These are phyloP conservation scores for Nebria ingens DNA, from an alignment of 1,140 invertebrate species.

Conservation along the genomic window DNA sequence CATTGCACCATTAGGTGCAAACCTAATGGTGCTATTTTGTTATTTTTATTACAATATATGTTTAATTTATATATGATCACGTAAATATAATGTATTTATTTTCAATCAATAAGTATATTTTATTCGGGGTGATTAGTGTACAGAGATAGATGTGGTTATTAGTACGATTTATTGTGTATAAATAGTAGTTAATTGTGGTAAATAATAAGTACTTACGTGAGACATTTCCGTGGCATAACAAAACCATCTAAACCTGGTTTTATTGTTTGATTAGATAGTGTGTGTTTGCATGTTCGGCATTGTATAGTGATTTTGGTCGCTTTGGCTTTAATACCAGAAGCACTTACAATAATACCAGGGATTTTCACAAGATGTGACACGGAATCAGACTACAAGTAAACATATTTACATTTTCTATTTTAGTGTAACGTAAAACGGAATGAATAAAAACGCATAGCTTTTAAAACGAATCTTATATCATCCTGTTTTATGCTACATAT, in stretches of 20 bases:
- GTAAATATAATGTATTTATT: conserved; percentile 11
- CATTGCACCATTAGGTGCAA: not conserved
- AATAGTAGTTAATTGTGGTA: no score
- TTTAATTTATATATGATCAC: no score
- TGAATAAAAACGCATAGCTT: no score
- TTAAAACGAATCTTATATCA: no score
- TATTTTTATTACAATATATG: no score
- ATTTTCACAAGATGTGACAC: conserved; percentile 92
- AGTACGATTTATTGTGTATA: conserved; percentile 10
- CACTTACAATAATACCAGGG: conserved; percentile 90
- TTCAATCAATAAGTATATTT: conserved; percentile 14
- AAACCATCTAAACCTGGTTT: conserved; percentile 96
- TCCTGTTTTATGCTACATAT: no score
- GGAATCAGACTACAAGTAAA: conserved; percentile 80
- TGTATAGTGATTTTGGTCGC: conserved; percentile 92
- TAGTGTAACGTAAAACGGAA: no score
- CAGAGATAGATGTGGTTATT: not conserved
- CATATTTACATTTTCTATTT: no score
- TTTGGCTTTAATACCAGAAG: conserved; percentile 89
- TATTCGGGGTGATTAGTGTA: no score
- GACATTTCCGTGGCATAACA: conserved; percentile 90
- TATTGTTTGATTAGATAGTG: conserved; percentile 80
- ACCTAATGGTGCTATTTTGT: no score
- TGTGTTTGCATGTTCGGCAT: conserved; percentile 85
- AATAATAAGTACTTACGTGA: conserved; percentile 54